A percentile compares a stretch with the other conserved stretches of the same genome.
phyloP scores from a whole-genome alignment of 1,140 invertebrate genomes.

The Scaptomyza pallida region DNA sequence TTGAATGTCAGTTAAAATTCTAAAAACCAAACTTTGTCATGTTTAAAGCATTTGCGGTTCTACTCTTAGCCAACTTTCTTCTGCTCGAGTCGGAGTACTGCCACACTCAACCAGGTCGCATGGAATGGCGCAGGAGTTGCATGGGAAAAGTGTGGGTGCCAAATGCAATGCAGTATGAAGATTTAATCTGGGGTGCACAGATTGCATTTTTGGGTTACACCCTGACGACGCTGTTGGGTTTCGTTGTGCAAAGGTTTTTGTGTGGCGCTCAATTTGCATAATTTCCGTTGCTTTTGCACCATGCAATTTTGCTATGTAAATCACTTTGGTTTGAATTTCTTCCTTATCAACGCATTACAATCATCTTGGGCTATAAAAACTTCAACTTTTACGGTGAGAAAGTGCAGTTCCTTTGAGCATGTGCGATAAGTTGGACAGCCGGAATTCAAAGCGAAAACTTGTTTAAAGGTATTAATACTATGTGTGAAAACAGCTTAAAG shows the following conservation, averaged over 20 bases:
- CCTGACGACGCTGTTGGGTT: background rate
- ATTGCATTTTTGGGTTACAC: slow-evolving; percentile 25
- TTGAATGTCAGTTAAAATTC: slow-evolving; percentile 19
- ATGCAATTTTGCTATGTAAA: slow-evolving; percentile 43
- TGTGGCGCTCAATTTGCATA: slow-evolving; percentile 37
- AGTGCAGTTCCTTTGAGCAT: slow-evolving; percentile 27
- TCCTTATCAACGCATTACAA: slow-evolving; percentile 26
- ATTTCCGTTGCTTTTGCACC: slow-evolving; percentile 26
- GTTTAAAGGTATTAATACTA: background rate
- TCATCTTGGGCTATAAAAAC: slow-evolving; percentile 34
- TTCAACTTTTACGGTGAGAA: slow-evolving; percentile 21
- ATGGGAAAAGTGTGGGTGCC: slow-evolving; percentile 12
- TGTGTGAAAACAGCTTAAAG: background rate
- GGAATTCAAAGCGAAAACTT: background rate
- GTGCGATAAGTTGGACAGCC: slow-evolving; percentile 9
- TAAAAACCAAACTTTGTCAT: slow-evolving; percentile 3
- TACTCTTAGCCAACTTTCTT: background rate
- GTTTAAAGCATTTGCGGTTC: background rate
- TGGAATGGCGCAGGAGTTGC: slow-evolving; percentile 3
- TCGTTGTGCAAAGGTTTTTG: slow-evolving; percentile 21
- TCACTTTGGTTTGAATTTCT: slow-evolving; percentile 14
- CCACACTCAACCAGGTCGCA: background rate
- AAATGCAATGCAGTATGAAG: slow-evolving; percentile 21
- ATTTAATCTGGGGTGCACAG: slow-evolving; percentile 37
- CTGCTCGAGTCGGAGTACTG: background rate